Evolutionary conservation across 2,113 vertebrate genomes (phyloP).

Genomic region (Dicerorhinus sumatrensis): DNA sequence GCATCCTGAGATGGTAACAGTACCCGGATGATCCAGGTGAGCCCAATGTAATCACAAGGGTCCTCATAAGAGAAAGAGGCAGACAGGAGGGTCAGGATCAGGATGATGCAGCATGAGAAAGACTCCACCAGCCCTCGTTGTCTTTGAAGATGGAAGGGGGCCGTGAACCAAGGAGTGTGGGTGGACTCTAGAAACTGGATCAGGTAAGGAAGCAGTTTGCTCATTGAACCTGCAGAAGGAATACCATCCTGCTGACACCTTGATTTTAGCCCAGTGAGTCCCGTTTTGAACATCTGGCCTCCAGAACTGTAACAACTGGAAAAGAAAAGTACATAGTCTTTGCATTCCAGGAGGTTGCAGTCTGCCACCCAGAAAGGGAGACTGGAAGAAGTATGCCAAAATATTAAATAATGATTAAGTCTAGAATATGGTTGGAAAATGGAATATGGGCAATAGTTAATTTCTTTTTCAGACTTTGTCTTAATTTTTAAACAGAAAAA

Average conservation of each 20-base stretch:
- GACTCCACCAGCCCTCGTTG: not conserved
- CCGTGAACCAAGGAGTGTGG: not conserved
- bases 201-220: not conserved
- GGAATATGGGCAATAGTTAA: not conserved
- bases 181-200: not conserved
- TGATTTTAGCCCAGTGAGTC: not conserved
- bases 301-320: not conserved
- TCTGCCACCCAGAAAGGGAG: not conserved
- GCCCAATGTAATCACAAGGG: not conserved
- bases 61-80: not conserved
- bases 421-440: not conserved
- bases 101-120: not conserved
- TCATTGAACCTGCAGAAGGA: not conserved
- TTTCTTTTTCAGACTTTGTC: not conserved
- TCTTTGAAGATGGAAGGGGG: not conserved
- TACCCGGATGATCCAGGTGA: not conserved
- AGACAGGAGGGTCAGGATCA: not conserved
- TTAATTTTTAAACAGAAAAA: slow-evolving; percentile 48
- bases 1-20: not conserved
- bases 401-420: not conserved
- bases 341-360: not conserved
- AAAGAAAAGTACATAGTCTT: not conserved
- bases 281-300: not conserved
- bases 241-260: not conserved
- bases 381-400: not conserved